These are phyloP conservation scores for Hiodon alosoides DNA, from an alignment of 2,113 vertebrate genomes.

Conservation along the genomic window DNA sequence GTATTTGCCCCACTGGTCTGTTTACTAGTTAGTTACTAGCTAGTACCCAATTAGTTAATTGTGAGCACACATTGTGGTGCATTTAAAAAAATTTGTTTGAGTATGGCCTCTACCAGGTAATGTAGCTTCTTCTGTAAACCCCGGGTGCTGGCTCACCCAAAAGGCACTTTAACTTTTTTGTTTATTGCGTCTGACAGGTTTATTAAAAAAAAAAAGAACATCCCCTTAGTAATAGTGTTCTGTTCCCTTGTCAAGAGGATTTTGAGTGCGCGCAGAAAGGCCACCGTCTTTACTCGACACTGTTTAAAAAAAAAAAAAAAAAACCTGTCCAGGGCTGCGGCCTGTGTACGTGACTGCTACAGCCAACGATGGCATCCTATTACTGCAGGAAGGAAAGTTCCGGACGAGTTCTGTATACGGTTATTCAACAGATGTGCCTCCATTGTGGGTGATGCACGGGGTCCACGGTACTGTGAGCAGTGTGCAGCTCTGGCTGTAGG, in stretches of 20 bases:
- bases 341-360: background rate
- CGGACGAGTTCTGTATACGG: background rate
- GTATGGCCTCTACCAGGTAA: background rate
- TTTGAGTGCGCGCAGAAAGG: background rate
- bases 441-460: background rate
- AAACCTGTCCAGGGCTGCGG: background rate
- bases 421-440: background rate
- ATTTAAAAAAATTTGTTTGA: background rate
- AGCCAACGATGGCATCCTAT: background rate
- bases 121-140: background rate
- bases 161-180: background rate
- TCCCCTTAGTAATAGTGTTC: background rate
- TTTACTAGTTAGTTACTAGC: background rate
- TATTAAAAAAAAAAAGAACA: background rate
- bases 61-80: background rate
- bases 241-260: background rate
- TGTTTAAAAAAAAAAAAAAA: too few species aligned
- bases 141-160: background rate
- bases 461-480: background rate
- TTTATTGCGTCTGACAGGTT: constrained; percentile 9
- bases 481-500: background rate
- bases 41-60: background rate
- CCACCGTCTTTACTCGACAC: too few species aligned
- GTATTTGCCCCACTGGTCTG: background rate
- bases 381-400: background rate